Evolutionary conservation across 64 coral and sea anemone species (phyloP), one percentile per base, ranked within the genome.

Genomic region (Montipora foliosa): DNA sequence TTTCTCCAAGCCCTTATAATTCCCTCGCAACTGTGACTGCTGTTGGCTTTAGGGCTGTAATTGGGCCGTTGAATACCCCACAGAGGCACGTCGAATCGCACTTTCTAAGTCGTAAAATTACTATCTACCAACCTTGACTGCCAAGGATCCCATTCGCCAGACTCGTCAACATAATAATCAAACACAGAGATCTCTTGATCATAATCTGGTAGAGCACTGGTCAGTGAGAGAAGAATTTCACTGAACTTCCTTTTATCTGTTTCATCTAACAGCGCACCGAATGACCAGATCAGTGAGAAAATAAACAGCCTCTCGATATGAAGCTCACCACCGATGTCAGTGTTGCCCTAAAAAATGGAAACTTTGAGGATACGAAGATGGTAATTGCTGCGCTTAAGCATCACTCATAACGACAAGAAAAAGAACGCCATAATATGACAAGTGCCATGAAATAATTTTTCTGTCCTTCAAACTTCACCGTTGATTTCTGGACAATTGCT

Each of bases 161-260:
- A 99, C 74, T 99, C 98, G 83, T 99, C 98, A 49, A 99, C 95
- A 78, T 99, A 99, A 44, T 99, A 99, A 88, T 99, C 98, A 92
- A 99, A 99, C 17, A 99, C 95, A 14, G 98, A 99, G 9, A 99
- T 99, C 69, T 99, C 95, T 92, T 96, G 92, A 76, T 99, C 98
- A 48, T 99, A 99, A 44, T 99, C 98, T 84, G 98, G 98, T 24
- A 99, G 94, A 1, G 94, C 97, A 88, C 94, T 98, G 44, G 97
- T 98, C 19, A 98, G 66, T 2, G 94, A 95, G 48, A 95, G 94
- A 19, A 98, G 74, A 11, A 98, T 76, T 17, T 98, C 94, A 47
- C 97, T 94, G 64, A 98, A 98, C 46, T 76, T 95, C 59, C 93
- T 98, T 52, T 91, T 75, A 73, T 98, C 97, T 72, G 74, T 53